Conservation (phyloP, 2,797 vertebrate species). For the Gallinago solitaria region DNA sequence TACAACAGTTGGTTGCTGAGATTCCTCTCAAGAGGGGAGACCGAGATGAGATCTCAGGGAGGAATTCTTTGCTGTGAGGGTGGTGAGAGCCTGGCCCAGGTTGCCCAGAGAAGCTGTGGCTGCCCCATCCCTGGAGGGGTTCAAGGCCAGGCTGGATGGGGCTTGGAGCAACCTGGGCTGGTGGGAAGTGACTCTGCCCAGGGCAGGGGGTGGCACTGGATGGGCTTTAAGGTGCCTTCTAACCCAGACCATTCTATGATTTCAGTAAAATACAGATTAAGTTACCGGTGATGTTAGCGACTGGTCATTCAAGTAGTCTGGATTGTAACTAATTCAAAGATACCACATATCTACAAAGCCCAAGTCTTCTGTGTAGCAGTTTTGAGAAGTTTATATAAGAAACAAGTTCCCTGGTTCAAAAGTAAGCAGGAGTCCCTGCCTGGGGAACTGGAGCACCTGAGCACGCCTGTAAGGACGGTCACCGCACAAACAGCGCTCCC, state of each 20-base stretch:
- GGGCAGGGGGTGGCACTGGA: neutral
- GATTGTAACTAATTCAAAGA: neutral
- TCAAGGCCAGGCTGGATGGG: neutral
- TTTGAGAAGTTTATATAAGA: neutral
- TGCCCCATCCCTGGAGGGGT: neutral
- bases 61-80: neutral
- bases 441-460: neutral
- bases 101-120: neutral
- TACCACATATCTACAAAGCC: fast-evolving
- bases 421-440: neutral
- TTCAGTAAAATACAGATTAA: neutral
- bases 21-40: neutral
- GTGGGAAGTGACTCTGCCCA: neutral
- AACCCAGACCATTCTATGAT: neutral
- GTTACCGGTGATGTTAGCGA: neutral
- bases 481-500: neutral
- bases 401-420: neutral
- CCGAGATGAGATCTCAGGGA: neutral
- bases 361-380: neutral
- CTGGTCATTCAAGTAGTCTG: too few relatives aligned
- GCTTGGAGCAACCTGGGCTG: neutral
- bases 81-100: neutral
- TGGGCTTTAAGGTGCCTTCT: neutral
- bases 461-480: too few relatives aligned
- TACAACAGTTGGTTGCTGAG: neutral